A percentile compares a stretch with the other conserved stretches of the same genome.
Evolutionary conservation across 2,797 vertebrate species (phyloP).

Genomic region (Phoeniculus purpureus): DNA sequence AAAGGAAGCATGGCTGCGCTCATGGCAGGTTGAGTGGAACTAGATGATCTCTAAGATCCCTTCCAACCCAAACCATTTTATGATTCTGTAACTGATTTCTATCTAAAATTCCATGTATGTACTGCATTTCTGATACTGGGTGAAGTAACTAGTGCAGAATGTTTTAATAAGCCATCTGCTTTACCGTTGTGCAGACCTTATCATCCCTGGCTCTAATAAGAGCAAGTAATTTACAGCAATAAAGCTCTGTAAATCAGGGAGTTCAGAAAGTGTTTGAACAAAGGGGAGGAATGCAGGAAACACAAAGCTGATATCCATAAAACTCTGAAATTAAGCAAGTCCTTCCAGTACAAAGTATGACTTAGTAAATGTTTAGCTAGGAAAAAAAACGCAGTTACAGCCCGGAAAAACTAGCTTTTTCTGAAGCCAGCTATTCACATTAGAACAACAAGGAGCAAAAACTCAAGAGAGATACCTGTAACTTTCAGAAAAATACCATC

Average conservation of each 20-base stretch:
- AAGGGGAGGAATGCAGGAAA: not conserved
- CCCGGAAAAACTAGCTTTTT: not conserved
- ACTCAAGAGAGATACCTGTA: not conserved
- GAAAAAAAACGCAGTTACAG: not conserved
- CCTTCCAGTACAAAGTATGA: not conserved
- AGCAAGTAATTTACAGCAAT: not conserved
- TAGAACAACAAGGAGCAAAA: not conserved
- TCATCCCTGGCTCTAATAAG: not conserved
- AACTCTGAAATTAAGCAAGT: not conserved
- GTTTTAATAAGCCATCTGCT: not conserved
- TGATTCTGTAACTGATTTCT: not conserved
- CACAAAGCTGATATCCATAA: not conserved
- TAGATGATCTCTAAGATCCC: no score
- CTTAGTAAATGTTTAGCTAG: not conserved
- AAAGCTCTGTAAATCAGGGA: not conserved
- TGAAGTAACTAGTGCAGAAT: not conserved
- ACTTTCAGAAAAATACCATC: not conserved
- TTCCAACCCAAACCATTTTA: no score
- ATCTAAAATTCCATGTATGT: not conserved
- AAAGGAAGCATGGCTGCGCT: no score
- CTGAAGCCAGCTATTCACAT: not conserved
- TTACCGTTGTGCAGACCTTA: not conserved
- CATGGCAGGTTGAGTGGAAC: no score
- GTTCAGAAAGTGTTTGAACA: not conserved
- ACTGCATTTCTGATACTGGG: not conserved